phyloP scores from a whole-genome alignment of 2,113 vertebrate genomes.

The Rostratula benghalensis region DNA sequence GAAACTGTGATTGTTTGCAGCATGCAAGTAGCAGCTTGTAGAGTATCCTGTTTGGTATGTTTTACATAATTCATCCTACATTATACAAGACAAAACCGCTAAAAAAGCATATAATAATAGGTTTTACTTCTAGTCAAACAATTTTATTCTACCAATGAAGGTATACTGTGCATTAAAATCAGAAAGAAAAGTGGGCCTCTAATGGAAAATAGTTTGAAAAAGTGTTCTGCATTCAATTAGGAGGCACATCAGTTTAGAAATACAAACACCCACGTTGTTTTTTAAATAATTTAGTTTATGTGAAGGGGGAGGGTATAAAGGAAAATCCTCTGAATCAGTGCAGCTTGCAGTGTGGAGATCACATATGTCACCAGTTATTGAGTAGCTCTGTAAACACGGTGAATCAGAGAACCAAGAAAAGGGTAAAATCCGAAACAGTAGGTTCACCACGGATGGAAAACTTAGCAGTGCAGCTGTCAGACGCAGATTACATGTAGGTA shows the following conservation, averaged over 20 bases:
- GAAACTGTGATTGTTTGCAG: constrained; percentile 73
- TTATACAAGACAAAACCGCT: constrained; percentile 54
- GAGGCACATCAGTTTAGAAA: constrained; percentile 56
- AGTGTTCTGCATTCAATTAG: constrained; percentile 62
- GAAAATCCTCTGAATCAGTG: constrained; percentile 40
- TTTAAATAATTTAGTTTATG: constrained; percentile 55
- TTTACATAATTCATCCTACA: constrained; percentile 67
- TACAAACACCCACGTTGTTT: constrained; percentile 43
- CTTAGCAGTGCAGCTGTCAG: constrained; percentile 72
- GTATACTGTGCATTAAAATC: constrained; percentile 45
- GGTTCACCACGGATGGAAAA: background rate
- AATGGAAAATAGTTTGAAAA: constrained; percentile 51
- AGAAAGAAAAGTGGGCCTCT: constrained; percentile 24
- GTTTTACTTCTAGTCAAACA: constrained; percentile 56
- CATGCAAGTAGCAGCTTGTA: constrained; percentile 61
- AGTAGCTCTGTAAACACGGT: background rate
- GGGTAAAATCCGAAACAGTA: background rate
- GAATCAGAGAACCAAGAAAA: background rate
- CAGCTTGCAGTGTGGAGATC: background rate
- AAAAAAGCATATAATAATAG: constrained; percentile 61
- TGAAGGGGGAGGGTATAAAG: constrained; percentile 4
- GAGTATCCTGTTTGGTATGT: constrained; percentile 57
- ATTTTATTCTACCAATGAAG: constrained; percentile 58
- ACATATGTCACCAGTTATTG: background rate
- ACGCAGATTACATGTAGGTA: constrained; percentile 76